Evolutionary conservation across 2,113 vertebrate species (phyloP).

Genomic region (Rhombomys opimus): DNA sequence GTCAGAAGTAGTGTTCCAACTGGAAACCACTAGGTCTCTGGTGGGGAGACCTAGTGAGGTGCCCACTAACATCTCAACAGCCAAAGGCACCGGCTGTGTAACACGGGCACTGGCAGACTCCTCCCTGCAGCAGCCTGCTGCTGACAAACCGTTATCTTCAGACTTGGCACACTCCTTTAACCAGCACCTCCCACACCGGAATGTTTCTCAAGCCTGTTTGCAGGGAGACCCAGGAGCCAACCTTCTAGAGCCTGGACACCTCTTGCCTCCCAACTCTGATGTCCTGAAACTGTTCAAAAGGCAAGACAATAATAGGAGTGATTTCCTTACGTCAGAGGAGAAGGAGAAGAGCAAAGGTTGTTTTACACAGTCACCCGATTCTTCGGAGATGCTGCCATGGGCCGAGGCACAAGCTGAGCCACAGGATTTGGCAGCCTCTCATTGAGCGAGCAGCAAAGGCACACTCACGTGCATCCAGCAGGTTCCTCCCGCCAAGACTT

Average conservation of each 20-base stretch:
- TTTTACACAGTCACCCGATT: neutral
- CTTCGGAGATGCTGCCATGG: neutral
- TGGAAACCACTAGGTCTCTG: neutral
- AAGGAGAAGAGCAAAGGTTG: no score
- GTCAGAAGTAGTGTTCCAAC: neutral
- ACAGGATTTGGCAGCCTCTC: neutral
- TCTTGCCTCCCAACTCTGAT: neutral
- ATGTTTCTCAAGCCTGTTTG: neutral
- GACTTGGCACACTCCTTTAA: no score
- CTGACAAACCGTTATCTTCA: neutral
- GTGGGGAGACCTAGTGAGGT: neutral
- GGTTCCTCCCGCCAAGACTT: neutral
- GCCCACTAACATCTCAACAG: neutral
- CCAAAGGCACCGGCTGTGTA: neutral
- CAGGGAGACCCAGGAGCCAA: fast-evolving
- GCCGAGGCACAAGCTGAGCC: neutral
- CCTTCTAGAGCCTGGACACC: neutral
- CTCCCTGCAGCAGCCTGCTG: neutral
- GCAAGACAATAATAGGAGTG: neutral
- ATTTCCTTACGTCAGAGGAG: neutral
- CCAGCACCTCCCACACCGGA: neutral
- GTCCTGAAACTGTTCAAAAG: neutral
- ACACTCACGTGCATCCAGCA: neutral
- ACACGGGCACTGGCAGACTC: no score
- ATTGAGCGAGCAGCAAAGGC: neutral